A percentile compares a stretch with the other conserved stretches of the same genome.
These are phyloP conservation scores for Poecilia latipinna DNA, from an alignment of 2,113 vertebrate species.

Conservation along the genomic window DNA sequence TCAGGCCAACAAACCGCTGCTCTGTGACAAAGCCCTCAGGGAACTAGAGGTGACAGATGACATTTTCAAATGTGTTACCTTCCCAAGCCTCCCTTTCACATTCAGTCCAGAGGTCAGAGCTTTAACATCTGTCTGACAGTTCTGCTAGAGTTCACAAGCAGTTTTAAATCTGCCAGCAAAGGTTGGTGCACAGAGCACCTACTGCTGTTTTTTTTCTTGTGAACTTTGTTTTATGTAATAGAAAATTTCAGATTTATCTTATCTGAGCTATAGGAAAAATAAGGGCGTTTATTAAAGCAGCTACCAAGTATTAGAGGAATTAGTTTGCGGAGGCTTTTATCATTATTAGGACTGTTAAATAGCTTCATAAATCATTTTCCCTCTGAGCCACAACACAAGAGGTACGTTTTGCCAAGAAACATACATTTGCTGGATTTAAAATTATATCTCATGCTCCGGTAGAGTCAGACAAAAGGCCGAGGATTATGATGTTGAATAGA, in stretches of 20 bases:
- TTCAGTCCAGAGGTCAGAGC: conserved; percentile 46
- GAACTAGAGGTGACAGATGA: conserved; percentile 62
- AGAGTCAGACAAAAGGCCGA: not conserved
- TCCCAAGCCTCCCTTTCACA: conserved; percentile 49
- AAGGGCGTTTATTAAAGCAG: not conserved
- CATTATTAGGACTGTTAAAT: not conserved
- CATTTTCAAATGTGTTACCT: conserved; percentile 63
- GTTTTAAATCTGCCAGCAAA: conserved; percentile 8
- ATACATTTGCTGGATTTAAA: not conserved
- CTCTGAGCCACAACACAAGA: not conserved
- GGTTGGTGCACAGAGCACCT: not conserved
- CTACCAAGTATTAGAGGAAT: not conserved
- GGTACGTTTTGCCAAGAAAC: not conserved
- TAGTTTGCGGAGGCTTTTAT: not conserved
- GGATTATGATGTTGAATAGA: not conserved
- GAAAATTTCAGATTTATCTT: not conserved
- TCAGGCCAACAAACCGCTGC: conserved; percentile 17
- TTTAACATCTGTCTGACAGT: conserved; percentile 43
- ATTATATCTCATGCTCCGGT: not conserved
- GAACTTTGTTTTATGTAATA: not conserved
- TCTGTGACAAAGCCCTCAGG: conserved; percentile 33
- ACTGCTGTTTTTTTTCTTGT: not conserved
- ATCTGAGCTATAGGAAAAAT: not conserved
- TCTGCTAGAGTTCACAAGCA: conserved; percentile 21
- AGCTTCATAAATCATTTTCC: not conserved